Evolutionary conservation across 1,140 invertebrate genomes (phyloP).

Genomic region (Atta colombica): DNA sequence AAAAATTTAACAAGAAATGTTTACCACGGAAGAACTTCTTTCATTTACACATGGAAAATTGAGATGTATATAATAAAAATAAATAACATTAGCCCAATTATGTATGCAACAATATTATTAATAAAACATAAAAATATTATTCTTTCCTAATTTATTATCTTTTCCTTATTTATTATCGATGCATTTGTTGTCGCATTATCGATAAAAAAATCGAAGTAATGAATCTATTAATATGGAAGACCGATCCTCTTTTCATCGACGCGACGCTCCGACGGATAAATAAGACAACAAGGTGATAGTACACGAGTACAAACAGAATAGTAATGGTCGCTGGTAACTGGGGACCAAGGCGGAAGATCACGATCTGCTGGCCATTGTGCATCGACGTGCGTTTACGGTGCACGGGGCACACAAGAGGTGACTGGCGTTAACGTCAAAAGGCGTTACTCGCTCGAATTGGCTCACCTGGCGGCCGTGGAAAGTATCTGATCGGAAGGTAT

Average conservation of each 20-base stretch:
- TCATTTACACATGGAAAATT: neutral
- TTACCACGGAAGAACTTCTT: neutral
- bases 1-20: too few relatives aligned
- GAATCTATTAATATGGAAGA: conserved; percentile 45
- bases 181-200: neutral
- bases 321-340: conserved; percentile 75
- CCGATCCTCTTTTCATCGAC: conserved; percentile 1
- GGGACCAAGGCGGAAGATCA: conserved; percentile 77
- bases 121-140: neutral
- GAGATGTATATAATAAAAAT: neutral
- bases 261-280: conserved; percentile 65
- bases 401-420: conserved; percentile 64
- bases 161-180: neutral
- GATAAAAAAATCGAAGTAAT: neutral
- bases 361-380: conserved; percentile 75
- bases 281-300: conserved; percentile 75
- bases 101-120: neutral
- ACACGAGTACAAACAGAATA: conserved; percentile 73
- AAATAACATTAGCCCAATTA: neutral
- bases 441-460: conserved; percentile 76
- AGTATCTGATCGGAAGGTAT: conserved; percentile 49
- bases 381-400: conserved; percentile 71
- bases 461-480: conserved; percentile 75
- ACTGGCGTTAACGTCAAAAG: conserved; percentile 80
- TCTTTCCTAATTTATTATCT: neutral